Base-by-base conservation (phyloP, 2,888 invertebrate species). In the Agonopterix heracliana region DNA sequence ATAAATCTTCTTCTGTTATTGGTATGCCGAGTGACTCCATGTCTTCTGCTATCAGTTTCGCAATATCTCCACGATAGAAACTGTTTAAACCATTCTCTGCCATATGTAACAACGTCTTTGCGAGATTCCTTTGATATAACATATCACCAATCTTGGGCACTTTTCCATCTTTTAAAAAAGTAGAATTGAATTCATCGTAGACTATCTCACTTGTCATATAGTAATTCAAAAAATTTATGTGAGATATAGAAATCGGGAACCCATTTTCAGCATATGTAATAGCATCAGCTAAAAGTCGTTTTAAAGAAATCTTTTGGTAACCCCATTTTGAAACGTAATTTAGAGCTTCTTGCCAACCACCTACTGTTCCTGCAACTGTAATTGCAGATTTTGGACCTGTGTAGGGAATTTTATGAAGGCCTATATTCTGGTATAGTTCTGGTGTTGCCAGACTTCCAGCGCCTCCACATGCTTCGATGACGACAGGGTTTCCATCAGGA, bases 331-430 rank as follows among this genome's bases (percentile, higher is more conserved):
- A 46, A 1, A 81, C 70, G 48, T 84, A 86, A 40, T 80, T 68
- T 0, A 87, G 60, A n/a, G 81, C 86, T 68, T 82, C 83, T 54
- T 81, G 70, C 87, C 87, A 87, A 1, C 86, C 86, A 8, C 80
- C 84, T 0, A 87, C 62, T 1, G 84, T 78, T 3, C 87, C 87
- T 38, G 87, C 80, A 1, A 86, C 83, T 1, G 87, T 87, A 4
- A 61, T 57, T 1, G 86, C 83, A 1, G 84, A 64, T 56, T 80
- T 85, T 5, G 78, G 71, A 0, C 87, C 87, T 56, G 48, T 68
- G 9, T 47, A 62, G 1, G 87, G 87, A 54, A 87, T 77, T 48
- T 64, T 64, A 1, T 68, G 49, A 1, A 66, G 52, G 1, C 71
- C 77, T 26, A 7, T 26, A n/a, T n/a, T n/a, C 52, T 61, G 52